Evolutionary conservation across 2,113 vertebrate genomes (phyloP).

Genomic region (Scopus umbretta): DNA sequence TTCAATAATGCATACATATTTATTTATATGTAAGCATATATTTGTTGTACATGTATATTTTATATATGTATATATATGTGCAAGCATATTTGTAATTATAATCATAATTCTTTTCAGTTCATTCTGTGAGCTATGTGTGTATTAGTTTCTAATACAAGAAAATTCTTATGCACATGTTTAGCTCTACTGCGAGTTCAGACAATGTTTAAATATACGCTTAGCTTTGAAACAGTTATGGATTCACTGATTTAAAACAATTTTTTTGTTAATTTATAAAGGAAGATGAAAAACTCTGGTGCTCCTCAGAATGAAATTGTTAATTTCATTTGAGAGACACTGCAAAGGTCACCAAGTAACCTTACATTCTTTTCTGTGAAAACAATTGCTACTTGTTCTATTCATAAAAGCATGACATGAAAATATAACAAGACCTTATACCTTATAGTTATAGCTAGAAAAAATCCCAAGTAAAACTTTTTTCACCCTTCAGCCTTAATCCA

Average conservation of each 20-base stretch:
- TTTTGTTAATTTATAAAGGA: background rate
- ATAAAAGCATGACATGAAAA: background rate
- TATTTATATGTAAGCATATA: background rate
- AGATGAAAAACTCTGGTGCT: background rate
- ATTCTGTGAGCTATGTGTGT: background rate
- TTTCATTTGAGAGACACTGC: background rate
- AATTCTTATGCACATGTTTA: background rate
- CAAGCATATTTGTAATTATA: background rate
- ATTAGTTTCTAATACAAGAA: background rate
- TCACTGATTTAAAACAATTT: background rate
- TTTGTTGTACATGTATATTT: background rate
- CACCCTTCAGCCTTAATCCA: background rate
- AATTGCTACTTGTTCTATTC: background rate
- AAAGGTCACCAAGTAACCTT: background rate
- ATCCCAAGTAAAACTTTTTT: background rate
- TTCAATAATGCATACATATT: background rate
- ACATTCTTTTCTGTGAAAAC: background rate
- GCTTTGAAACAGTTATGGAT: background rate
- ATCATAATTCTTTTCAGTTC: background rate
- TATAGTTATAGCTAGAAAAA: background rate
- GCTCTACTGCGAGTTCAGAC: background rate
- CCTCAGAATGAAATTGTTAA: background rate
- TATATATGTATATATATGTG: background rate
- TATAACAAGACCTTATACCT: background rate
- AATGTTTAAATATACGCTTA: background rate